Base-by-base conservation (phyloP, 2,797 vertebrate species). In the Protosalanx chinensis region DNA sequence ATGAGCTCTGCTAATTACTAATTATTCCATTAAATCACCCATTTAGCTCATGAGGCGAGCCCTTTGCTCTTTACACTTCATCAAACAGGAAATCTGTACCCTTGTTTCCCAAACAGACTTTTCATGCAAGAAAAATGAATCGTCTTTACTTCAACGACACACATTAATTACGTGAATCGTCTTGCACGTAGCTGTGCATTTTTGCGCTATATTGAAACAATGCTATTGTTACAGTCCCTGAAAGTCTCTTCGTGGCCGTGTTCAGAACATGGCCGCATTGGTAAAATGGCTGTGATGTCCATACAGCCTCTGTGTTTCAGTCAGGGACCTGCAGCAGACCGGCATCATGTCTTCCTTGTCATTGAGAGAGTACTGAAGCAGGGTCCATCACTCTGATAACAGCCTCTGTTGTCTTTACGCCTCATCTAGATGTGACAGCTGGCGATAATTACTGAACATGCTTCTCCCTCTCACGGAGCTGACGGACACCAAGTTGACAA, bases 391-490 rank as follows among this genome's bases (percentile, higher is more conserved):
- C 68, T 82, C 80, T 89, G 90, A 88, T 88, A 88, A 80, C 77
- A 80, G 30, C 73, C 79, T 85, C 84, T 78, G 71, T 86, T 84
- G 82, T 87, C 78, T 88, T 80, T 86, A 84, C 80, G 84, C 81
- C 78, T 88, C 87, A 85, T 89, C 87, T 85, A 75, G 74, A 79
- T 35, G 35, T 82, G 87, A 89, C 88, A 85, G 81, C 81, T 10
- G 61, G 84, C 76, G 73, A 77, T 88, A 86, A 88, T 88, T 87
- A 86, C 79, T 72, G 73, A 70, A 64, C 63, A 18, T 53, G 82
- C 83, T 62, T 66, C 67, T 67, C 81, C 74, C 84, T 60, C 85
- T 84, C 82, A 86, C 81, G 49, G 77, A 74, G 77, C 70, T 79
- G 88, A 88, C 73, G 78, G 86, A 87, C 79, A 62, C 27, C 13